A percentile compares a stretch with the other conserved stretches of the same genome.
phyloP scores from a whole-genome alignment of 2,113 vertebrate genomes.

The Caloenas nicobarica region DNA sequence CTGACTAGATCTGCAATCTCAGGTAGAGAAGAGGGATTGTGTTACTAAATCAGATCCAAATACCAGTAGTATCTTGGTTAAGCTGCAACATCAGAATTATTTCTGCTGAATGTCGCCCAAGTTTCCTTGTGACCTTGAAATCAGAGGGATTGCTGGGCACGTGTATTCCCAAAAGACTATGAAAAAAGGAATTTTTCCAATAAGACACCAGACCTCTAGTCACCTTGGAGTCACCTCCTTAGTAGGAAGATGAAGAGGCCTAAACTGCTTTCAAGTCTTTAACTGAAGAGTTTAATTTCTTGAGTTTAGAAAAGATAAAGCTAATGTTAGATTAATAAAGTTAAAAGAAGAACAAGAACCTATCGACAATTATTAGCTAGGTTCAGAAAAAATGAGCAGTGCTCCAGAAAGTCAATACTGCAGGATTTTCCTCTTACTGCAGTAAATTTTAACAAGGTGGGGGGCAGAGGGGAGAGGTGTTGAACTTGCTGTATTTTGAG shows the following conservation, averaged over 20 bases:
- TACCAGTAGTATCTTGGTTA: neutral
- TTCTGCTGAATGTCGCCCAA: neutral
- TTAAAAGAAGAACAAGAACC: neutral
- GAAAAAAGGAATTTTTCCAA: neutral
- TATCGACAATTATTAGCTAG: neutral
- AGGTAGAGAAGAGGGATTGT: neutral
- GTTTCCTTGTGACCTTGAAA: conserved; percentile 12
- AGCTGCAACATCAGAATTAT: conserved; percentile 13
- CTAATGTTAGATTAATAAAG: neutral
- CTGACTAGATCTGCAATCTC: conserved; percentile 10
- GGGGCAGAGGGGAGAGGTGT: neutral
- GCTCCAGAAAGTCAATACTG: neutral
- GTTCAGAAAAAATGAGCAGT: neutral
- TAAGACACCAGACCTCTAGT: neutral
- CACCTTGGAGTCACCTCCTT: neutral
- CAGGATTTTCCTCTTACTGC: neutral
- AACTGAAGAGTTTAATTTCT: neutral
- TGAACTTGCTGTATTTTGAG: neutral
- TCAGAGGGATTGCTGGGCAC: neutral
- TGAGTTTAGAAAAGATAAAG: neutral
- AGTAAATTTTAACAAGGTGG: neutral
- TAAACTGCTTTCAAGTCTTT: neutral
- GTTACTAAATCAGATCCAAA: conserved; percentile 28
- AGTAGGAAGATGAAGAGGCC: neutral
- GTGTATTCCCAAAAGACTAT: neutral